Evolutionary conservation across 1,140 invertebrate genomes (phyloP).

Genomic region (Gryon sp.): DNA sequence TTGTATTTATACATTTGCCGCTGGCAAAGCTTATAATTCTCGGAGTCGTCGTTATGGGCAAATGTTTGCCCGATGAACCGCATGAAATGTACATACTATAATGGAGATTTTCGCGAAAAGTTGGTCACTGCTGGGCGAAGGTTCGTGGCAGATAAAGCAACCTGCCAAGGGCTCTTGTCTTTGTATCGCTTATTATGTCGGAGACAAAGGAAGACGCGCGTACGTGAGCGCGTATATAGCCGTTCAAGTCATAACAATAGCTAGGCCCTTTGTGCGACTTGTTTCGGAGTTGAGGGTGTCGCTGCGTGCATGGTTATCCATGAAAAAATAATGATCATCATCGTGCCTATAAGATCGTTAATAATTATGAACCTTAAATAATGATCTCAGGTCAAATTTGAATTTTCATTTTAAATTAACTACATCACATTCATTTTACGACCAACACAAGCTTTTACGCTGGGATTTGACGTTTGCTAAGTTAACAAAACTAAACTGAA

Average conservation of each 20-base stretch:
- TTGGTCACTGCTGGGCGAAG: conserved; percentile 41
- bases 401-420: no score
- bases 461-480: no score
- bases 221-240: conserved; percentile 32
- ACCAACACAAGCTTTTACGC: no score
- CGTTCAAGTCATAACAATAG: conserved; percentile 52
- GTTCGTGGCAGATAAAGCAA: conserved; percentile 44
- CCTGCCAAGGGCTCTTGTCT: conserved; percentile 52
- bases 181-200: conserved; percentile 55
- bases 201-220: conserved; percentile 54
- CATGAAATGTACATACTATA: conserved; percentile 15
- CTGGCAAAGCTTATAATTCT: no score
- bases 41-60: background rate
- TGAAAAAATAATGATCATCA: conserved; percentile 44
- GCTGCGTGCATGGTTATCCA: conserved; percentile 22
- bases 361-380: conserved; percentile 21
- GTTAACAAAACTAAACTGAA: no score
- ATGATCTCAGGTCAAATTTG: no score
- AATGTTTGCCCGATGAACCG: conserved; percentile 18
- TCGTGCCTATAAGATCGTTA: conserved; percentile 3
- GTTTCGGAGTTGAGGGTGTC: conserved; percentile 33
- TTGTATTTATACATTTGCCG: no score
- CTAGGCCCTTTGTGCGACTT: conserved; percentile 41
- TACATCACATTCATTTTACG: no score
- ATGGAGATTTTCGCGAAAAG: conserved; percentile 40